A percentile compares a stretch with the other conserved stretches of the same genome.
Evolutionary conservation across 2,797 vertebrate species (phyloP).

Genomic region (Sphaeramia orbicularis): DNA sequence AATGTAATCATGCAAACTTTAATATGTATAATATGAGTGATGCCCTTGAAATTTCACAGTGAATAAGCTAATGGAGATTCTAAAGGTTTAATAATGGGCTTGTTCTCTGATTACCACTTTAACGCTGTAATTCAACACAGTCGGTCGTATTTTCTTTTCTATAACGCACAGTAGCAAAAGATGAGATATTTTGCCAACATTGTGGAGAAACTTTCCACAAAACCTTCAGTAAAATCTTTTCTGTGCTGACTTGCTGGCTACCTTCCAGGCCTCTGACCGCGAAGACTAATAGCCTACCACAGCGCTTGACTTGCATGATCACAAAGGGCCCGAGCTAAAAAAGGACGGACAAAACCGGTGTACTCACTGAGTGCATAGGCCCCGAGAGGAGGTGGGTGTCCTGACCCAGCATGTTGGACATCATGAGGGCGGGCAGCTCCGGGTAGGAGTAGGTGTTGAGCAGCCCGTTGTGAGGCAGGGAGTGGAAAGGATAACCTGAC

Average conservation of each 20-base stretch:
- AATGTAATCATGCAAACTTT: too few relatives aligned
- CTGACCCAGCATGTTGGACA: conserved; percentile 98
- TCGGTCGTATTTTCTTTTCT: too few relatives aligned
- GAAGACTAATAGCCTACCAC: conserved; percentile 45
- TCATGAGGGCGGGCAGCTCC: conserved; percentile 98
- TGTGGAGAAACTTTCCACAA: conserved; percentile 27
- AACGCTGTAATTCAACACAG: too few relatives aligned
- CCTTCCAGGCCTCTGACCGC: conserved; percentile 32
- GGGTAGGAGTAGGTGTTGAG: conserved; percentile 97
- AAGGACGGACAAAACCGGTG: conserved; percentile 77
- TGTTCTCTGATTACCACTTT: too few relatives aligned
- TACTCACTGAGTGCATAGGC: conserved; percentile 96
- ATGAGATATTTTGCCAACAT: conserved; percentile 14
- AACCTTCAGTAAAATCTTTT: conserved; percentile 37
- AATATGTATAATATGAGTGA: too few relatives aligned
- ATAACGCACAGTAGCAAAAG: background rate
- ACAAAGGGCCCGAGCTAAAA: conserved; percentile 36
- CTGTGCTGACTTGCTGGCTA: conserved; percentile 20
- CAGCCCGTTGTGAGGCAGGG: conserved; percentile 94
- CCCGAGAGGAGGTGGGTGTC: conserved; percentile 95
- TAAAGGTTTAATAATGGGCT: too few relatives aligned
- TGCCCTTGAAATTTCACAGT: too few relatives aligned
- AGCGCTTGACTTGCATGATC: conserved; percentile 47
- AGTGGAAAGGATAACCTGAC: conserved; percentile 95
- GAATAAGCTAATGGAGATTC: too few relatives aligned